These are phyloP conservation scores for Drosophila arawakana DNA, from an alignment of 1,140 invertebrate species.

Conservation along the genomic window DNA sequence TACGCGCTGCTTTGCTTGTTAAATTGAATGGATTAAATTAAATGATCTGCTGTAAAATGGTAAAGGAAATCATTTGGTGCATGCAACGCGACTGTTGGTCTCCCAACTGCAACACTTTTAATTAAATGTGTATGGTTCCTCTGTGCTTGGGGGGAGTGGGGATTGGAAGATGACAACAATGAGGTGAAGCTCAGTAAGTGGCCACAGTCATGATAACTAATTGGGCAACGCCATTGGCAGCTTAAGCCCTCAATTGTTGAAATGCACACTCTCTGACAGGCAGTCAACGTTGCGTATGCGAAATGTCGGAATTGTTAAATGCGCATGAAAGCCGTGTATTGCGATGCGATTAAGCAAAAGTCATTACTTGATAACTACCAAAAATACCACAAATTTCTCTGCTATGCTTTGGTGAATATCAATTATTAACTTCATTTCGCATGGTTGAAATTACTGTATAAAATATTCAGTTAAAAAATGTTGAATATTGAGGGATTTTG, in stretches of 20 bases:
- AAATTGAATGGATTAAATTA: slow-evolving; percentile 35
- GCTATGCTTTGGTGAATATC: neutral
- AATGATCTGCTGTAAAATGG: slow-evolving; percentile 15
- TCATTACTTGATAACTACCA: slow-evolving; percentile 12
- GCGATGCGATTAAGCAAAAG: slow-evolving; percentile 23
- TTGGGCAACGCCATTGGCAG: slow-evolving; percentile 33
- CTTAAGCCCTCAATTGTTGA: slow-evolving; percentile 40
- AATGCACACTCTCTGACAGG: slow-evolving; percentile 19
- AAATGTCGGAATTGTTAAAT: slow-evolving; percentile 27
- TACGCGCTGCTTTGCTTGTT: slow-evolving; percentile 1
- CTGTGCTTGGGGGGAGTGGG: neutral
- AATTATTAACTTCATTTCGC: neutral
- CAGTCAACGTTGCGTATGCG: slow-evolving; percentile 40
- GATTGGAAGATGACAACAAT: neutral
- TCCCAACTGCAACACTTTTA: slow-evolving; percentile 50
- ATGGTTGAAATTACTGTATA: neutral
- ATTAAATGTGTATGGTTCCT: slow-evolving; percentile 50
- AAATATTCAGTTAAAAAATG: neutral
- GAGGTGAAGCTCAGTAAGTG: slow-evolving; percentile 4
- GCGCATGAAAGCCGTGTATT: neutral
- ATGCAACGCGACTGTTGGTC: slow-evolving; percentile 25
- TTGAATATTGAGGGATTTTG: neutral
- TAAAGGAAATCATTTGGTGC: slow-evolving; percentile 30
- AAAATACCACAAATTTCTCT: neutral
- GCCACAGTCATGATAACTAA: slow-evolving; percentile 30